Conservation (phyloP, 1,140 invertebrate species). For the Laupala kohalensis region DNA sequence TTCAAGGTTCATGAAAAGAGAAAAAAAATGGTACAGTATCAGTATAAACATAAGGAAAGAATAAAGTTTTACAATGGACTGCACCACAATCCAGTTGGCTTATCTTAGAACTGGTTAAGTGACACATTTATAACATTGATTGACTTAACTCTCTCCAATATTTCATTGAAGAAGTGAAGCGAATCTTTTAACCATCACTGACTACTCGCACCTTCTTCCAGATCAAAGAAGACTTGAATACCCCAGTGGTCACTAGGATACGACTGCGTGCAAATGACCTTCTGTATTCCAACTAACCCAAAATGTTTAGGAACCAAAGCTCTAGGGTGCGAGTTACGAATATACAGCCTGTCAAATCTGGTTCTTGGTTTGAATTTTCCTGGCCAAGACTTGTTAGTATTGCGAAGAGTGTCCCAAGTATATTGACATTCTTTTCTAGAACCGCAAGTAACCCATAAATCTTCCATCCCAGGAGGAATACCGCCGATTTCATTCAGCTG, state of each 20-base stretch:
- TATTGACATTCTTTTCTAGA: constrained; percentile 34
- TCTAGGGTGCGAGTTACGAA: constrained; percentile 23
- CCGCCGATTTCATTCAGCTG: constrained; percentile 30
- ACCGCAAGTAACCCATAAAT: constrained; percentile 42
- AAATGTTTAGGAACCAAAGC: constrained; percentile 33
- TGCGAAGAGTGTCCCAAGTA: constrained; percentile 43
- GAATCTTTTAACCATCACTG: too few relatives aligned
- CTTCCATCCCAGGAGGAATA: constrained; percentile 31
- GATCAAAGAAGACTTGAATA: constrained; percentile 26
- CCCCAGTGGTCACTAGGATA: constrained; percentile 53
- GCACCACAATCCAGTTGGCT: too few relatives aligned
- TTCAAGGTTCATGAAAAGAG: too few relatives aligned
- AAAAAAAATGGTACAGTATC: too few relatives aligned
- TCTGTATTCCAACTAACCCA: constrained; percentile 41
- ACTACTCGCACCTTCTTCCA: neutral
- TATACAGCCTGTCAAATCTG: constrained; percentile 44
- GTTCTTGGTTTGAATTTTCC: constrained; percentile 29
- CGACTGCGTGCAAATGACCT: constrained; percentile 32
- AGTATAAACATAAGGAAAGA: too few relatives aligned
- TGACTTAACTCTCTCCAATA: too few relatives aligned
- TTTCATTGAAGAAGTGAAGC: too few relatives aligned
- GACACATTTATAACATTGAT: too few relatives aligned
- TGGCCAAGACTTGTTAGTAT: constrained; percentile 33
- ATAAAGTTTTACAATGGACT: too few relatives aligned
- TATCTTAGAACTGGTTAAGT: too few relatives aligned